Conservation (phyloP, 2,888 invertebrate genomes). For the Xestia sexstrigata region DNA sequence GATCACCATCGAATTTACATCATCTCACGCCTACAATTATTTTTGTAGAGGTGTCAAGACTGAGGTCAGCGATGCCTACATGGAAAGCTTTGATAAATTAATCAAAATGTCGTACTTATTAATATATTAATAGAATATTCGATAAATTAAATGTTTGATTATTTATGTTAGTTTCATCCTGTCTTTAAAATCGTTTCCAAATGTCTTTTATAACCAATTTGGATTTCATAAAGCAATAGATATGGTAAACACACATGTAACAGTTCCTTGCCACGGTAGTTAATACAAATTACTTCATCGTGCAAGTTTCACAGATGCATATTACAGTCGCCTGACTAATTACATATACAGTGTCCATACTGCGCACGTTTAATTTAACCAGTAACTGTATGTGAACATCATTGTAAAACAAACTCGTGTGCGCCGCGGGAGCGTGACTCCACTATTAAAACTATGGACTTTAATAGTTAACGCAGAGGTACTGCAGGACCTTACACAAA, state of each 20-base stretch:
- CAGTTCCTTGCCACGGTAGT: constrained; percentile 30
- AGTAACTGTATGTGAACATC: constrained; percentile 79
- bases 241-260: constrained; percentile 48
- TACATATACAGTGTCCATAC: constrained; percentile 77
- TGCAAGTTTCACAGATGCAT: constrained; percentile 62
- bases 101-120: constrained; percentile 15
- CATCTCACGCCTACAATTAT: constrained; percentile 53
- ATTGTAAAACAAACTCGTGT: constrained; percentile 83
- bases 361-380: constrained; percentile 74
- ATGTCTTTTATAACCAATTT: constrained; percentile 43
- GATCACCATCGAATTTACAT: constrained; percentile 48
- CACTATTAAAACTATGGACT: constrained; percentile 76
- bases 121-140: neutral
- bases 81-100: constrained; percentile 21
- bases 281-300: constrained; percentile 54
- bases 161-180: neutral
- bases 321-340: constrained; percentile 68
- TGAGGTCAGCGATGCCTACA: constrained; percentile 29
- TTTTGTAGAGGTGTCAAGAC: constrained; percentile 49
- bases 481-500: constrained; percentile 52
- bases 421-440: constrained; percentile 79
- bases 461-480: constrained; percentile 74
- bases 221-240: constrained; percentile 24
- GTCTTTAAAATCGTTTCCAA: constrained; percentile 15
- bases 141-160: constrained; percentile 6